Evolutionary conservation across 2,797 vertebrate genomes (phyloP).

Genomic region (Argentina silus): DNA sequence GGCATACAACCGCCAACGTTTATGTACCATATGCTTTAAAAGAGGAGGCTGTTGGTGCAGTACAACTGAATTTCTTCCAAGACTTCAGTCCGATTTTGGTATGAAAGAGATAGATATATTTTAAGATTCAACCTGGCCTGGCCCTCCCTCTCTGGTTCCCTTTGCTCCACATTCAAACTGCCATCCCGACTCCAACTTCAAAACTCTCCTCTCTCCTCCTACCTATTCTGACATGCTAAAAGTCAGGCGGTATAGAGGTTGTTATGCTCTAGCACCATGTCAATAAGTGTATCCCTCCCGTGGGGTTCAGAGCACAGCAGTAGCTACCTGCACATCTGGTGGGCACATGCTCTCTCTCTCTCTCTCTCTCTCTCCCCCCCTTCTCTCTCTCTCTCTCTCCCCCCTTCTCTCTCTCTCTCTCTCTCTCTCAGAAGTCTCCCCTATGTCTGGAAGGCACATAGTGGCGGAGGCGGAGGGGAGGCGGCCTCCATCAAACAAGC

Average conservation of each 20-base stretch:
- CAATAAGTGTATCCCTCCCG: slow-evolving; percentile 19
- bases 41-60: too few relatives aligned
- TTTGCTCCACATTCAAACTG: not conserved
- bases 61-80: too few relatives aligned
- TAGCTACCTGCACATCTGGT: slow-evolving; percentile 55
- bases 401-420: not conserved
- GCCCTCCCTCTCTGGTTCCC: too few relatives aligned
- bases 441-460: not conserved
- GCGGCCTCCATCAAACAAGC: not conserved
- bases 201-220: not conserved
- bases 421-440: not conserved
- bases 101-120: too few relatives aligned
- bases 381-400: not conserved
- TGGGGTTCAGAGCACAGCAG: slow-evolving; percentile 31
- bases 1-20: too few relatives aligned
- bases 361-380: not conserved
- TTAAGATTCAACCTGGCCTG: too few relatives aligned
- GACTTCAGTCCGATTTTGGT: too few relatives aligned
- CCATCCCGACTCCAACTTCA: not conserved
- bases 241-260: not conserved
- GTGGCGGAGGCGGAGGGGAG: not conserved
- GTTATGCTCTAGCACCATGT: slow-evolving; percentile 31
- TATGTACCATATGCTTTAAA: too few relatives aligned
- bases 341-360: slow-evolving; percentile 43
- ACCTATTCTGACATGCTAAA: not conserved